Percentiles rank a stretch among this genome's conserved stretches.
These are phyloP conservation scores for Sandelia bainsii DNA, from an alignment of 2,797 vertebrate species.

Conservation along the genomic window DNA sequence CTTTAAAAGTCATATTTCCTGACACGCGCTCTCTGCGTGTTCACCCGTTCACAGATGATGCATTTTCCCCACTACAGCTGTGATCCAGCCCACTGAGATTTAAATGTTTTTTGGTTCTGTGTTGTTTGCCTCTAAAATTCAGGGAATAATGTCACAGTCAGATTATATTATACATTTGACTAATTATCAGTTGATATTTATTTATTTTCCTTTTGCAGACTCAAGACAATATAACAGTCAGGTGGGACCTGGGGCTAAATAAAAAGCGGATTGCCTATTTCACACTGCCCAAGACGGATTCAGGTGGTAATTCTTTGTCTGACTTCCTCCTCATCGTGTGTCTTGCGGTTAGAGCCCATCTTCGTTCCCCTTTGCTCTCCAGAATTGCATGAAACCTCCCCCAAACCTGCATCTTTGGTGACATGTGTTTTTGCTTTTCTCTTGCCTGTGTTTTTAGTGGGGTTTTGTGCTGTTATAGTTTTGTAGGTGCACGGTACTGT, in stretches of 20 bases:
- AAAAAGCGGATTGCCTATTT: slow-evolving; percentile 99
- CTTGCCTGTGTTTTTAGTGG: slow-evolving; percentile 26
- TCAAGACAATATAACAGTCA: slow-evolving; percentile 99
- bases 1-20: too few relatives aligned
- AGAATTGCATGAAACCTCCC: slow-evolving; percentile 67
- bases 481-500: slow-evolving; percentile 39
- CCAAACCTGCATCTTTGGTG: slow-evolving; percentile 71
- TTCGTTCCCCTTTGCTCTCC: slow-evolving; percentile 58
- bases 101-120: not conserved
- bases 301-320: slow-evolving; percentile 86
- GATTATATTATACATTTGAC: not conserved
- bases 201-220: slow-evolving; percentile 83
- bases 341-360: slow-evolving; percentile 66
- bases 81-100: rapidly evolving
- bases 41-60: too few relatives aligned
- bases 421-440: slow-evolving; percentile 57
- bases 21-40: too few relatives aligned
- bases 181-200: not conserved
- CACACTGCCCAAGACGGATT: slow-evolving; percentile 99
- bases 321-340: slow-evolving; percentile 74
- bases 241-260: slow-evolving; percentile 99
- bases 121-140: not conserved
- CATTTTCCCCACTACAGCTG: not conserved
- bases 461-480: slow-evolving; percentile 26
- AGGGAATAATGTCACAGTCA: not conserved